Base-by-base conservation (phyloP, 2,888 invertebrate genomes). In the Camptogramma bilineatum region DNA sequence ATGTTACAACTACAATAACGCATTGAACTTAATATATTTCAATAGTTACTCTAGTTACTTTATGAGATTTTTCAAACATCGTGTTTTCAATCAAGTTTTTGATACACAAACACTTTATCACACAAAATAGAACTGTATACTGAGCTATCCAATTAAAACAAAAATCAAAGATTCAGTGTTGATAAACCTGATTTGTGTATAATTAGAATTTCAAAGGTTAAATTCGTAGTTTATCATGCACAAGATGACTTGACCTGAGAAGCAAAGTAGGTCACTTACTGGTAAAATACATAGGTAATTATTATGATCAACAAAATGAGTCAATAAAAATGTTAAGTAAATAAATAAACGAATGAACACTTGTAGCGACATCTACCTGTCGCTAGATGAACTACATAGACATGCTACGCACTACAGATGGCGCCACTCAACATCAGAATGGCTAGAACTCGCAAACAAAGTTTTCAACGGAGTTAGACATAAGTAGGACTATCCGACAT, bases 151-250 rank as follows among this genome's bases (percentile, higher is more conserved):
- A 10, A 34, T 34, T 34, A 10, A 10, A 34, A 13, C 13, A 2
- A 39, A 13, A 44, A 44, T 55, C 13, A 46, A n/a, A 47, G 54
- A 58, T 50, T 34, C n/a, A 19, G 51, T 59, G 46, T 46, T 31
- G 42, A 52, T 52, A 18, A 59, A 59, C 51, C 48, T 50, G 48
- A 31, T 58, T 28, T 24, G 13, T 51, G 21, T 21, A 9, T 48
- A 31, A 46, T 24, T 50, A 39, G 8, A 57, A 57, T 21, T 10
- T 46, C 39, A 24, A 57, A 57, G 56, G 48, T 39, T 48, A 34
- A 44, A 44, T 53, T 24, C 9, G 16, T 16, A n/a, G 21, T 21
- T 1, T 21, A 42, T 9, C 16, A 8, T 44, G 44, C 7, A 16
- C 42, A 16, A 42, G 16, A 42, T 42, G 16, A n/a, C 16, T 42